Evolutionary conservation across 2,797 vertebrate species (phyloP), one percentile per base, ranked within the genome.

Genomic region (Acanthornis magna): DNA sequence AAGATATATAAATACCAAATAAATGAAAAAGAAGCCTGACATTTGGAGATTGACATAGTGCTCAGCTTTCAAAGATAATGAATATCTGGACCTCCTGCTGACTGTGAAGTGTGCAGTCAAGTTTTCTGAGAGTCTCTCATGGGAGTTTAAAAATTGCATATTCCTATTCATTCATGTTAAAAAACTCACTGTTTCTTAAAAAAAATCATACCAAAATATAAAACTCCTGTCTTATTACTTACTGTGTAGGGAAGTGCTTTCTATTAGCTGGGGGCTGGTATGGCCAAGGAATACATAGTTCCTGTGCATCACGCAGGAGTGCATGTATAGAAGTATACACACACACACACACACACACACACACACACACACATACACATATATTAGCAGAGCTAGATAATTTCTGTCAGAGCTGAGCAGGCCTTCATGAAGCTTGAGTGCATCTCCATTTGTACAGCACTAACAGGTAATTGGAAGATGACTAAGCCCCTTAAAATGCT

Each of bases 271-370:
- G 21, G 17, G 40, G 17, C 16, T 1, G 4, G 16, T 26, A 22
- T 38, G 76, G 11, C 7, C 15, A 30, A 45, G 36, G 19, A 76
- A 36, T n/a, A 8, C 0, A 1, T 30, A 38, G 27, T 57, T 70
- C 26, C 40, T 63, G 11, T 58, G 55, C 47, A 11, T 68, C 27
- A 34, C 4, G 11, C 12, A 27, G 34, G 19, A 71, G 5, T 25
- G 32, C 10, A 4, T 32, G 6, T 63, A 12, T 32, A 16, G 30
- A 11, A 66, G 11, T 57, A 12, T 12, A 36, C 22, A 32, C 36
- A 16, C 9, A 34, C 16, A 29, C 8, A 51, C 11, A 38, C 9
- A 43, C 9, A 43, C 0, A 4, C 10, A 43, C 0, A 4, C 10
- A 36, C 22, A 32, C 36, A 16, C 9, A 34, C 16, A 29, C 8